Conservation (phyloP, 2,888 invertebrate genomes). For the Scaptomyza cyrtandrae region DNA sequence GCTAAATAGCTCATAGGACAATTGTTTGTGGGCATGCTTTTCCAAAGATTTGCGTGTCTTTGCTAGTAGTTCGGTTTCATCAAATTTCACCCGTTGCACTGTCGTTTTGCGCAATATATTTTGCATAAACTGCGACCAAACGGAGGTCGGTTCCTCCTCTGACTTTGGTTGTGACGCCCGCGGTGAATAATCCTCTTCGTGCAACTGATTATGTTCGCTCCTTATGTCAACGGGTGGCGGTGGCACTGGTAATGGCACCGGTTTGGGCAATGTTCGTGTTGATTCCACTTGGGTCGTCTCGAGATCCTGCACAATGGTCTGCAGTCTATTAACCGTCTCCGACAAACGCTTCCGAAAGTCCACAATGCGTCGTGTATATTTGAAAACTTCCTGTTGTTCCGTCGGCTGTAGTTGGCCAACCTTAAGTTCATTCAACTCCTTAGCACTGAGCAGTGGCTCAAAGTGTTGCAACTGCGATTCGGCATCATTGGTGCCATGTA, state of each 20-base stretch:
- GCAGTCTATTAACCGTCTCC: slow-evolving; percentile 80
- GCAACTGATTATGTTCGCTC: slow-evolving; percentile 1
- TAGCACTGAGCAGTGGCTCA: slow-evolving; percentile 58
- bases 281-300: slow-evolving; percentile 21
- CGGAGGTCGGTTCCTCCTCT: slow-evolving; percentile 60
- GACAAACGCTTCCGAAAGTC: slow-evolving; percentile 79
- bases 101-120: slow-evolving; percentile 85
- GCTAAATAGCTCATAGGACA: slow-evolving; percentile 89
- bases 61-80: slow-evolving; percentile 90
- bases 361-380: slow-evolving; percentile 69
- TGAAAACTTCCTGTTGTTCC: slow-evolving; percentile 66
- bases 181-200: slow-evolving; percentile 6
- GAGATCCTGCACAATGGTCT: slow-evolving; percentile 71
- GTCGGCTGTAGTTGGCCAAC: slow-evolving; percentile 22
- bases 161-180: background rate
- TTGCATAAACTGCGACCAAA: slow-evolving; percentile 87
- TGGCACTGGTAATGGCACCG: slow-evolving; percentile 4
- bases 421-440: slow-evolving; percentile 55
- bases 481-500: slow-evolving; percentile 62
- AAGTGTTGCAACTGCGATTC: slow-evolving; percentile 42
- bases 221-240: background rate
- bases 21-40: slow-evolving; percentile 87
- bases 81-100: slow-evolving; percentile 86
- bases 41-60: slow-evolving; percentile 87
- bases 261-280: background rate